Base-by-base conservation (phyloP, 2,113 vertebrate genomes). In the Notechis scutatus region DNA sequence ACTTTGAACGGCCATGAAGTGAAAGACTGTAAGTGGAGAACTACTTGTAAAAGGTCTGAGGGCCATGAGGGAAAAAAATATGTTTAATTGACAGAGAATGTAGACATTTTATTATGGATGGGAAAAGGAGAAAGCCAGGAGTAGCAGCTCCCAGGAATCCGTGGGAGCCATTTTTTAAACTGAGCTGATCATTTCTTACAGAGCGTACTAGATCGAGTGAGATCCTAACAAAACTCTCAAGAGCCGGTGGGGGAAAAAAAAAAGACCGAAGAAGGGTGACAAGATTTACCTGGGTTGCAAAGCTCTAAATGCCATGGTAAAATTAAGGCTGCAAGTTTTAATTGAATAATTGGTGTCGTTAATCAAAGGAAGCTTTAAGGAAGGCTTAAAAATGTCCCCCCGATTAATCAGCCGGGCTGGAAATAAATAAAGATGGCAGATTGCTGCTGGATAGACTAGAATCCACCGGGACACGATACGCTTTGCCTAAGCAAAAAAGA, bases 291-390 rank as follows among this genome's bases (percentile, higher is more conserved):
- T 8, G 0, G 20, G 4, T 4, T 15, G 1, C 34, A 74, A 92
- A 88, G 86, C 57, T 55, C 21, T 39, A 64, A 88, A 87, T 86
- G 42, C 15, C 81, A 61, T 23, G 50, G 85, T 61, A 50, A 87
- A 92, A 69, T 74, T 54, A 92, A 14, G 47, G 21, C 59, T 52
- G 39, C 57, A 29, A 42, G 21, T 21, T 88, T 88, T 92, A 88
- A 92, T 55, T 92, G 86, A 92, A 74, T 92, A 92, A 92, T 69
- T 88, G 47, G 34, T 74, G 59, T 54, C 59, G 54, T 92, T 54
- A 92, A 88, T 92, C 59, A 88, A 92, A 11, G 21, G 64, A 24
- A 18, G 91, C 85, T 52, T 69, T 88, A 87, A 74, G n/a, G 47
- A 45, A 47, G 69, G n/a, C 59, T 92, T 92, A 88, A 88, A 92